Evolutionary conservation across 2,113 vertebrate genomes (phyloP).

Genomic region (Clarias macrocephalus): DNA sequence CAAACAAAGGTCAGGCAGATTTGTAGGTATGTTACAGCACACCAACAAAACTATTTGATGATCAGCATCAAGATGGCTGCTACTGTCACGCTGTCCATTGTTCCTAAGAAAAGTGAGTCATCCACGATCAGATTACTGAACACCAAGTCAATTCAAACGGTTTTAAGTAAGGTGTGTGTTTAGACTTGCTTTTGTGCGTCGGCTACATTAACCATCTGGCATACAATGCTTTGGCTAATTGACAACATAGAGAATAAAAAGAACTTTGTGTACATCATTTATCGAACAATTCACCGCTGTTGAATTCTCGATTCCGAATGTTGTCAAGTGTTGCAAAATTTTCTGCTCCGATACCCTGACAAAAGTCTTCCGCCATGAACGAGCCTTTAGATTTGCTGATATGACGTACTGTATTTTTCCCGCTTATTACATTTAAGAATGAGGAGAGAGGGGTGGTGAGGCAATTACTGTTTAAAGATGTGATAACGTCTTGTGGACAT

Average conservation of each 20-base stretch:
- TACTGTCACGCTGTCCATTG: neutral
- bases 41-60: neutral
- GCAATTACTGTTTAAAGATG: neutral
- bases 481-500: neutral
- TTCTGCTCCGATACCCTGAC: neutral
- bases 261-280: neutral
- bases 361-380: neutral
- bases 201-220: neutral
- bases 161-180: neutral
- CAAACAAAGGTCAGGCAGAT: neutral
- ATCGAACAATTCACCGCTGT: neutral
- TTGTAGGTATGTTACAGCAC: neutral
- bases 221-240: neutral
- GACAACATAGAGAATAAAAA: neutral
- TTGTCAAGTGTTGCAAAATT: neutral
- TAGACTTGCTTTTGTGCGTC: neutral
- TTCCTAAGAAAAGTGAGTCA: neutral
- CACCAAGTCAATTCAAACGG: neutral
- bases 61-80: neutral
- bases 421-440: neutral
- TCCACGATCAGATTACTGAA: neutral
- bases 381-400: neutral
- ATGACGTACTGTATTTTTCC: neutral
- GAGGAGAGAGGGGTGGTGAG: neutral
- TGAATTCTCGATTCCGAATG: neutral